Conservation (phyloP, 2,113 vertebrate species). For the Laterallus jamaicensis region DNA sequence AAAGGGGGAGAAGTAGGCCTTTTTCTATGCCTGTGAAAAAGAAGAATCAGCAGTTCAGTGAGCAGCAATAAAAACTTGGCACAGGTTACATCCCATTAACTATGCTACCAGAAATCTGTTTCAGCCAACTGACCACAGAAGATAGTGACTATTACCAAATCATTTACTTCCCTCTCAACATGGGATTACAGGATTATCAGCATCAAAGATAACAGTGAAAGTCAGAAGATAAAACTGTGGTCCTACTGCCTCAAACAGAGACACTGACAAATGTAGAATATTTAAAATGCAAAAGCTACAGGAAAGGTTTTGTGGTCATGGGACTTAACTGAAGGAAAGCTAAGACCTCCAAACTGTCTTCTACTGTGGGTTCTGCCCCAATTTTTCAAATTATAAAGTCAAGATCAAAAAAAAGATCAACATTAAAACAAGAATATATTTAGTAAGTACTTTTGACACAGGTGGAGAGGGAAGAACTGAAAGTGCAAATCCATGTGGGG, state of each 20-base stretch:
- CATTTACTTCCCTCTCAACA: slow-evolving; percentile 51
- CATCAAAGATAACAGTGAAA: slow-evolving; percentile 36
- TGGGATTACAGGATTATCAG: slow-evolving; percentile 55
- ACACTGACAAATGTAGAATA: background rate
- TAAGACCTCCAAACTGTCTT: background rate
- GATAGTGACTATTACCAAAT: slow-evolving; percentile 36
- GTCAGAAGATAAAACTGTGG: background rate
- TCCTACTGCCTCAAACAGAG: background rate
- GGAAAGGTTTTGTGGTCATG: background rate
- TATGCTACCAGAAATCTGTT: slow-evolving; percentile 38
- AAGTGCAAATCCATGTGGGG: background rate
- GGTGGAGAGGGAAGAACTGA: background rate
- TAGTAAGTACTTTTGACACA: background rate
- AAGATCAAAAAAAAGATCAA: background rate
- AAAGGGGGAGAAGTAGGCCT: background rate
- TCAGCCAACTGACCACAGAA: slow-evolving; percentile 35
- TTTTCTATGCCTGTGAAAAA: background rate
- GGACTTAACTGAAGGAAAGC: background rate
- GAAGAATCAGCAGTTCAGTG: slow-evolving; percentile 45
- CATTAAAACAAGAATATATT: background rate
- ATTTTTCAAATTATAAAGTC: background rate
- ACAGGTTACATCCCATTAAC: slow-evolving; percentile 38
- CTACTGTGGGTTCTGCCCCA: background rate
- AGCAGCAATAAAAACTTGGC: slow-evolving; percentile 60
- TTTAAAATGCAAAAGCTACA: background rate